Base-by-base conservation (phyloP, 2,113 vertebrate genomes). In the Hypanus sabinus region DNA sequence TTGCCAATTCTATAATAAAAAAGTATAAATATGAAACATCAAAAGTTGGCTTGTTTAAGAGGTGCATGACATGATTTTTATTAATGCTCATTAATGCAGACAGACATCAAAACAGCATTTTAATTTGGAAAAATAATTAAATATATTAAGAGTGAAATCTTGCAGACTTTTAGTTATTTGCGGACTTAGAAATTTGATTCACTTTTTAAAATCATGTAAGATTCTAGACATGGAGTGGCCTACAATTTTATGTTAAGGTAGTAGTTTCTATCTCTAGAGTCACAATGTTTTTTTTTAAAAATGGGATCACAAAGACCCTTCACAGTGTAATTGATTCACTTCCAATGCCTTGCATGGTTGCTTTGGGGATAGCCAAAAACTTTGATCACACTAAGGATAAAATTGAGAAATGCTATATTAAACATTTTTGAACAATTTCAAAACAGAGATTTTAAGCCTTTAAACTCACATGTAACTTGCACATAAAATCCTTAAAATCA, bases 1-100 rank as follows among this genome's bases (percentile, higher is more conserved):
- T 0, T 97, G 97, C 98, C 98, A 99, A 3, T 97, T 97, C 98
- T 99, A 95, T 62, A 96, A 95, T 96, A 70, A 27, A 20, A 71
- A 75, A 62, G 24, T 22, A 92, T 10, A 91, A 14, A 92, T 60
- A 87, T 57, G 83, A 27, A 88, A 18, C 27, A 76, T 33, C 27
- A 27, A 30, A 73, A 73, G 24, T 4, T n/a, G 24, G 10, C 75
- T n/a, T 10, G 27, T 30, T n/a, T 24, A 88, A 24, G 16, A 68
- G 8, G 7, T 57, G 12, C 38, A n/a, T 11, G 30, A 88, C 2
- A 9, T 65, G 57, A 65, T 62, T 65, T 88, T 4, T 62, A n/a
- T 85, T 85, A n/a, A 88, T 65, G 12, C 2, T 88, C 11, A 33
- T 88, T 65, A 9, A 33, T 18, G 33, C n/a, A 65, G n/a, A 62